Conservation (phyloP, 2,797 vertebrate genomes). For the Somateria mollissima region DNA sequence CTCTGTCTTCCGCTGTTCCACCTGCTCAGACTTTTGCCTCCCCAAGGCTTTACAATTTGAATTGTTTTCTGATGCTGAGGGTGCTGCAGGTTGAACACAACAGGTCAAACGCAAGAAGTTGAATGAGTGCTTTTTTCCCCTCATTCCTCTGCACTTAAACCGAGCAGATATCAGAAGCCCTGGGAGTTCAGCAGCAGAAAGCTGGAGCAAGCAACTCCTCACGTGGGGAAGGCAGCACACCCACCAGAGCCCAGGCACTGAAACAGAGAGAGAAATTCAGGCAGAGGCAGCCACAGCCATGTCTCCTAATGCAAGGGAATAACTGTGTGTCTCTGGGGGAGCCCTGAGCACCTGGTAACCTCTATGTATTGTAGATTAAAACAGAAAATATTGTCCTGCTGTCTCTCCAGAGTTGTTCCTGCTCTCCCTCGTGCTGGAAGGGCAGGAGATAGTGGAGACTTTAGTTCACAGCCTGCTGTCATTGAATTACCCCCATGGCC, state of each 20-base stretch:
- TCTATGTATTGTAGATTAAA: fast-evolving
- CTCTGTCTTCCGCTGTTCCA: neutral
- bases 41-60: fast-evolving
- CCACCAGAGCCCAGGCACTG: neutral
- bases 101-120: neutral
- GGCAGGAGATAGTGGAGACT: neutral
- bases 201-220: neutral
- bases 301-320: neutral
- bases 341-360: neutral
- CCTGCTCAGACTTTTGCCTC: neutral
- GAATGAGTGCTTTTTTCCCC: neutral
- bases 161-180: neutral
- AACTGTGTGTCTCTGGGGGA: neutral
- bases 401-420: neutral
- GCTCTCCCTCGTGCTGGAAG: neutral
- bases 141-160: neutral
- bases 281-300: fast-evolving
- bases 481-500: fast-evolving
- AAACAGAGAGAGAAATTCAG: neutral
- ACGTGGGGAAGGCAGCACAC: neutral
- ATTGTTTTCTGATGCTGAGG: neutral
- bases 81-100: neutral
- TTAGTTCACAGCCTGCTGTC: fast-evolving
- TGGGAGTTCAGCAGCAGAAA: neutral
- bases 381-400: neutral